Evolutionary conservation across 2,888 invertebrate species (phyloP).

Genomic region (Cosmia trapezina): DNA sequence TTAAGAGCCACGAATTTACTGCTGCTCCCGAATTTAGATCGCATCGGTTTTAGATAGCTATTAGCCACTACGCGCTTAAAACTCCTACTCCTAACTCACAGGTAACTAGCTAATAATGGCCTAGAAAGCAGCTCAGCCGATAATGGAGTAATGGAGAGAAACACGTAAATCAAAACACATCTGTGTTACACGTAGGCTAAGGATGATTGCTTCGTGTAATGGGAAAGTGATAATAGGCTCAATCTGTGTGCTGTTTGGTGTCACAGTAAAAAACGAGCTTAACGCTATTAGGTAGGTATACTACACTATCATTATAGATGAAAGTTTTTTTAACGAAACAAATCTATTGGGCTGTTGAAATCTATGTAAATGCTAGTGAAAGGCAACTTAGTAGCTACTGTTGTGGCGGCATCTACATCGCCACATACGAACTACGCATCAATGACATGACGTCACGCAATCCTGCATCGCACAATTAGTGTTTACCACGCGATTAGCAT

Average conservation of each 20-base stretch:
- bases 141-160: slow-evolving; percentile 41
- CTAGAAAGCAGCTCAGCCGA: slow-evolving; percentile 44
- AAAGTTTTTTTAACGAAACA: slow-evolving; percentile 53
- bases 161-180: slow-evolving; percentile 34
- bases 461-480: too few species aligned
- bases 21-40: slow-evolving; percentile 72
- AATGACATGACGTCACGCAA: too few species aligned
- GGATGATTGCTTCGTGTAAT: slow-evolving; percentile 39
- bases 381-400: too few species aligned
- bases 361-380: too few species aligned
- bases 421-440: too few species aligned
- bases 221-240: slow-evolving; percentile 42
- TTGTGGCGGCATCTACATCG: too few species aligned
- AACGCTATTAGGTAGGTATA: slow-evolving; percentile 12
- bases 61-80: slow-evolving; percentile 58
- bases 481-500: too few species aligned
- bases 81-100: slow-evolving; percentile 4
- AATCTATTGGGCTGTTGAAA: slow-evolving; percentile 33
- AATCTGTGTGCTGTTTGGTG: slow-evolving; percentile 30
- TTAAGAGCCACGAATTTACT: slow-evolving; percentile 83
- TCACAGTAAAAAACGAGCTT: slow-evolving; percentile 28
- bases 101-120: slow-evolving; percentile 31
- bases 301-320: slow-evolving; percentile 38
- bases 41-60: slow-evolving; percentile 73
- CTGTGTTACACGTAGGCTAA: slow-evolving; percentile 29